These are phyloP conservation scores for Anastatus disparis DNA, from an alignment of 1,140 invertebrate species.

Conservation along the genomic window DNA sequence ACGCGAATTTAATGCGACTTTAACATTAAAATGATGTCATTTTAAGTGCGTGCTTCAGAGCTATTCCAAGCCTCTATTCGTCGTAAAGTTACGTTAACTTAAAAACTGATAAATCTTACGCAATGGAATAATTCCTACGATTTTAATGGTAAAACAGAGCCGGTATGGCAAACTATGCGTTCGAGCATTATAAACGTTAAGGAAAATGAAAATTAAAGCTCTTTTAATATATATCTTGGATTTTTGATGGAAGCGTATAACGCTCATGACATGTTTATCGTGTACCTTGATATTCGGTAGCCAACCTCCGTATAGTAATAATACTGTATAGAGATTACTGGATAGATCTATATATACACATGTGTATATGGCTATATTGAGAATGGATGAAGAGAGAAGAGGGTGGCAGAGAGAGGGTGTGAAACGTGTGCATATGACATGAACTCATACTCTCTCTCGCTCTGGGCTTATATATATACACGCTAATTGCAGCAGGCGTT, in stretches of 20 bases:
- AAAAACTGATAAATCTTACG: constrained; percentile 30
- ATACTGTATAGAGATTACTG: too few relatives aligned
- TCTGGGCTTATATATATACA: too few relatives aligned
- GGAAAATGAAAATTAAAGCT: too few relatives aligned
- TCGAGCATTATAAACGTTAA: too few relatives aligned
- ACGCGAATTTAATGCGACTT: constrained; percentile 29
- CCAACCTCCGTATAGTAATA: constrained; percentile 8
- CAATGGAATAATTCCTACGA: neutral
- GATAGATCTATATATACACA: too few relatives aligned
- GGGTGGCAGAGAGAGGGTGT: neutral
- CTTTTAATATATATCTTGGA: too few relatives aligned
- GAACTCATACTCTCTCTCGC: neutral
- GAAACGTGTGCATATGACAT: neutral
- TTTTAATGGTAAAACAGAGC: too few relatives aligned
- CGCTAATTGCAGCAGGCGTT: too few relatives aligned
- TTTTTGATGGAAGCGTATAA: too few relatives aligned
- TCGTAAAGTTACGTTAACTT: constrained; percentile 33
- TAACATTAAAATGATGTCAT: constrained; percentile 35
- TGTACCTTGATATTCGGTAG: constrained; percentile 27
- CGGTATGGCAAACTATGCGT: constrained; percentile 16
- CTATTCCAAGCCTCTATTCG: constrained; percentile 31
- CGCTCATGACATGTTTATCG: constrained; percentile 33
- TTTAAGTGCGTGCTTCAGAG: constrained; percentile 24
- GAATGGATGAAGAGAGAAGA: neutral
- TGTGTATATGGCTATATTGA: too few relatives aligned